A percentile compares a stretch with the other conserved stretches of the same genome.
These are phyloP conservation scores for Nibea albiflora DNA, from an alignment of 2,113 vertebrate genomes.

Conservation along the genomic window DNA sequence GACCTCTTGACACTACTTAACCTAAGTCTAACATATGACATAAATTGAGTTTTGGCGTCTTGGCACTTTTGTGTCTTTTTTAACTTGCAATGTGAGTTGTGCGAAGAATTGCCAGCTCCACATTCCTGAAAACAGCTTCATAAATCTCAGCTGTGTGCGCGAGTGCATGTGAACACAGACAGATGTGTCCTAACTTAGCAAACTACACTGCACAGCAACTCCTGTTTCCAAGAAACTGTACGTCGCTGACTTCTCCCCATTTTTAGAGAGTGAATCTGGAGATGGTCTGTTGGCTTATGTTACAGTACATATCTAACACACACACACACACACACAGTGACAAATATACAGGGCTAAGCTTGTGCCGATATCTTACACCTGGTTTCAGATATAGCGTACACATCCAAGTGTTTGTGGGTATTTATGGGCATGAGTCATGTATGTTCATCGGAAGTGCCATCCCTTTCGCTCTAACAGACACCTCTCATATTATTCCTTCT, in stretches of 20 bases:
- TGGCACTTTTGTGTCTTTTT: constrained; percentile 60
- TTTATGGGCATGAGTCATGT: constrained; percentile 65
- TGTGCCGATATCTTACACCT: constrained; percentile 51
- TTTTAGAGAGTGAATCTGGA: constrained; percentile 64
- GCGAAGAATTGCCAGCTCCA: constrained; percentile 52
- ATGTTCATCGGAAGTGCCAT: constrained; percentile 48
- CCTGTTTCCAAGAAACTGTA: constrained; percentile 70
- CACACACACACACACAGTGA: constrained; percentile 38
- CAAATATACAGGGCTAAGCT: constrained; percentile 28
- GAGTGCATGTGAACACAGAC: constrained; percentile 54
- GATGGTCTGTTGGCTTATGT: constrained; percentile 51
- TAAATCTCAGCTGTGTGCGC: constrained; percentile 70
- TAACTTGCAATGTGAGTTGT: constrained; percentile 52
- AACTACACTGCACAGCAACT: constrained; percentile 37
- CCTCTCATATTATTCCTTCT: constrained; percentile 23
- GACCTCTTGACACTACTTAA: constrained; percentile 40
- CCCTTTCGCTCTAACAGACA: constrained; percentile 1
- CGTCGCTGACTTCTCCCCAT: constrained; percentile 32
- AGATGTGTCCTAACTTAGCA: constrained; percentile 78
- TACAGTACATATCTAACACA: constrained; percentile 53
- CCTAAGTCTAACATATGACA: constrained; percentile 24
- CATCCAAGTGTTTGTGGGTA: constrained; percentile 55
- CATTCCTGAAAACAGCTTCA: constrained; percentile 72
- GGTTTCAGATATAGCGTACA: constrained; percentile 56
- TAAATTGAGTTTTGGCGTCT: constrained; percentile 40